These are phyloP conservation scores for Drosophila pruinosa DNA, from an alignment of 1,140 invertebrate species.

Conservation along the genomic window DNA sequence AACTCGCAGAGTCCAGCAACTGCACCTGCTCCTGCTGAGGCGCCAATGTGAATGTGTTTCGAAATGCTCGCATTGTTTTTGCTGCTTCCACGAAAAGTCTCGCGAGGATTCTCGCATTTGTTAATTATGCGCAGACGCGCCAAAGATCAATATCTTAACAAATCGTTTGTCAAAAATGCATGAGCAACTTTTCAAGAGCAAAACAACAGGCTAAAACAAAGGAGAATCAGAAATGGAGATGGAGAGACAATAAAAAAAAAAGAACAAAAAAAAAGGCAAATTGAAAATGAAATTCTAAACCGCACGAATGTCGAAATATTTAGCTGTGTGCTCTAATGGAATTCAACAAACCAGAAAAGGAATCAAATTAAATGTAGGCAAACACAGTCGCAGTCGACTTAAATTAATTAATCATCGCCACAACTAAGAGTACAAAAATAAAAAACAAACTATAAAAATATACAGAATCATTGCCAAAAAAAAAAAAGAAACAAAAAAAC, in stretches of 20 bases:
- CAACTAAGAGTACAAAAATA: conserved; percentile 47
- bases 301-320: conserved; percentile 78
- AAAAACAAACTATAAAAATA: conserved; percentile 17
- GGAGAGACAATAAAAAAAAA: background rate
- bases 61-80: conserved; percentile 41
- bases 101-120: background rate
- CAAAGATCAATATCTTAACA: conserved; percentile 79
- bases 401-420: conserved; percentile 76
- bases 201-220: conserved; percentile 14
- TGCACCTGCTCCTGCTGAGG: conserved; percentile 56
- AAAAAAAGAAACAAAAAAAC: conserved; percentile 15
- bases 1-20: background rate
- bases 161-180: conserved; percentile 76
- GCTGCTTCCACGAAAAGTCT: background rate
- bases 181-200: too few species aligned
- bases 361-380: conserved; percentile 77
- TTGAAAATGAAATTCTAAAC: conserved; percentile 79
- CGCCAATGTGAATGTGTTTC: conserved; percentile 48
- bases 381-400: conserved; percentile 54
- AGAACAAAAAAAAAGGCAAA: conserved; percentile 38
- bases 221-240: conserved; percentile 18
- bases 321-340: conserved; percentile 62
- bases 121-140: conserved; percentile 77
- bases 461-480: conserved; percentile 75
- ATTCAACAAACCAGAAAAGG: conserved; percentile 61